A percentile compares a stretch with the other conserved stretches of the same genome.
Conservation (phyloP, 1,140 invertebrate species). For the Bombus terrestris region DNA sequence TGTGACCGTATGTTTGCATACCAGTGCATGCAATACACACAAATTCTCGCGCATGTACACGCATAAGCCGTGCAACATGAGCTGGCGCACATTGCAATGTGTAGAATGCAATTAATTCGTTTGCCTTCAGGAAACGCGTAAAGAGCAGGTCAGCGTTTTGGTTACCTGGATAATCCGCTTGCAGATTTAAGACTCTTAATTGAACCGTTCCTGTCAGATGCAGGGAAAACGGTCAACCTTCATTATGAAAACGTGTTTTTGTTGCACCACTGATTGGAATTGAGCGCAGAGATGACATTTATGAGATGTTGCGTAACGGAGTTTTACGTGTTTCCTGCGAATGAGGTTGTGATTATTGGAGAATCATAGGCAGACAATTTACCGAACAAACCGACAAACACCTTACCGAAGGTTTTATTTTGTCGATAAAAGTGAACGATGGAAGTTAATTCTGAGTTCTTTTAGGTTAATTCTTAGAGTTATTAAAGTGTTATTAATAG, state of each 20-base stretch:
- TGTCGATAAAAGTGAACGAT: too few relatives aligned
- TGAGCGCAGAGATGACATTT: neutral
- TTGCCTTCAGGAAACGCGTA: conserved; percentile 32
- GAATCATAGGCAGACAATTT: neutral
- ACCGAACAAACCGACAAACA: too few relatives aligned
- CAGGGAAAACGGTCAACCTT: neutral
- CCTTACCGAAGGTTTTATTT: too few relatives aligned
- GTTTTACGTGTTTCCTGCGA: neutral
- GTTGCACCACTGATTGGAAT: neutral
- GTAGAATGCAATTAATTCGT: conserved; percentile 41
- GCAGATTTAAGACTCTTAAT: conserved; percentile 47
- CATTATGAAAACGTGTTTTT: neutral
- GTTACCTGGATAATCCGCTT: conserved; percentile 41
- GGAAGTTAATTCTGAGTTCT: too few relatives aligned
- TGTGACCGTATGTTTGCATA: neutral
- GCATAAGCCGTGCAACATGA: neutral
- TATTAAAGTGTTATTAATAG: too few relatives aligned
- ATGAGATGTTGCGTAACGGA: neutral
- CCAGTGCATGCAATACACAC: neutral
- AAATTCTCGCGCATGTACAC: neutral
- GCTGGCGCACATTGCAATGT: neutral
- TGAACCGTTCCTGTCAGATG: conserved; percentile 6
- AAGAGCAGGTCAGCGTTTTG: conserved; percentile 15
- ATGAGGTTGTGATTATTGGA: neutral
- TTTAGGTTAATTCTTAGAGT: too few relatives aligned